Evolutionary conservation across 1,140 invertebrate genomes (phyloP).

Genomic region (Dysdera silvatica): DNA sequence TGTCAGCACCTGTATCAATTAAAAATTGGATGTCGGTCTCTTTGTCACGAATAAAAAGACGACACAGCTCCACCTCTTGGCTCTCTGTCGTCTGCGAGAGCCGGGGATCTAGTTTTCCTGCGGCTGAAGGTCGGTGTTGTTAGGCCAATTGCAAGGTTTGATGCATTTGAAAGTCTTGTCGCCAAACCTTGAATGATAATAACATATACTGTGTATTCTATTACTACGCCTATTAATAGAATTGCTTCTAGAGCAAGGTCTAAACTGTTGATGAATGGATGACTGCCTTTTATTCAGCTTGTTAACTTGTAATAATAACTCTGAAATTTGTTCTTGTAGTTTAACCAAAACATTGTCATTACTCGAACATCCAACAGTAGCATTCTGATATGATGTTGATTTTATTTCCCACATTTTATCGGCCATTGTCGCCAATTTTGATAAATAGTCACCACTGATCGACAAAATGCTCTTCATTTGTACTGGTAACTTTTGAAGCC

Average conservation of each 20-base stretch:
- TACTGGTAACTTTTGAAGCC: neutral
- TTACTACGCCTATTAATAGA: too few relatives aligned
- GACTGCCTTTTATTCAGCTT: too few relatives aligned
- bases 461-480: neutral
- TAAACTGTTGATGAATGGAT: too few relatives aligned
- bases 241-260: too few relatives aligned
- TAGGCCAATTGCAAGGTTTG: slow-evolving; percentile 4
- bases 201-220: slow-evolving; percentile 8
- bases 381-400: too few relatives aligned
- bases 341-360: too few relatives aligned
- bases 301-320: too few relatives aligned
- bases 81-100: neutral
- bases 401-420: neutral
- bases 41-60: slow-evolving; percentile 21
- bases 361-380: too few relatives aligned
- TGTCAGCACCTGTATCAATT: slow-evolving; percentile 12
- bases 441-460: neutral
- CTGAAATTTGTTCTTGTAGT: too few relatives aligned
- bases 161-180: slow-evolving; percentile 20
- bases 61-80: neutral
- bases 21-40: slow-evolving; percentile 1
- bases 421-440: neutral
- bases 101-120: slow-evolving; percentile 9
- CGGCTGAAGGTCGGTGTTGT: neutral
- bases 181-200: slow-evolving; percentile 28